Conservation (phyloP, 2,888 invertebrate genomes). For the Sesia apiformis region DNA sequence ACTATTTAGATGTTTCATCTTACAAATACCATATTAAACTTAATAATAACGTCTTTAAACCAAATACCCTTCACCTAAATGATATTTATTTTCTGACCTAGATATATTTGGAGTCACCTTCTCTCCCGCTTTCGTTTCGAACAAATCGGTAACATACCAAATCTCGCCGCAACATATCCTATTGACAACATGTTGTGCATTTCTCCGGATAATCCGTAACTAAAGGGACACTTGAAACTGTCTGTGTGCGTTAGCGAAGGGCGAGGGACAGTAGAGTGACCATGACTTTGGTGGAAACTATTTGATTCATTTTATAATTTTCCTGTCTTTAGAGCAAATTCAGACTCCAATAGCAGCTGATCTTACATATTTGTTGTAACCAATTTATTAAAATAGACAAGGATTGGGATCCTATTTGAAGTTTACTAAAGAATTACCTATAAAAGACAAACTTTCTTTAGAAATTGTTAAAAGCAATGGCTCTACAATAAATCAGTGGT, state of each 20-base stretch:
- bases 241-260: slow-evolving; percentile 29
- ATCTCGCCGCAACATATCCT: slow-evolving; percentile 32
- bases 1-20: too few species aligned
- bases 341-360: too few species aligned
- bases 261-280: slow-evolving; percentile 32
- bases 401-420: too few species aligned
- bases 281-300: slow-evolving; percentile 6
- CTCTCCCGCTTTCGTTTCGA: not conserved
- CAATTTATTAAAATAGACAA: too few species aligned
- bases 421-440: not conserved
- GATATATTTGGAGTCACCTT: not conserved
- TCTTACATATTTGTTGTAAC: too few species aligned
- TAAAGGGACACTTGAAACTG: slow-evolving; percentile 42
- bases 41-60: too few species aligned
- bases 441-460: not conserved
- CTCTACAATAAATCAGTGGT: too few species aligned
- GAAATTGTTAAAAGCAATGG: not conserved
- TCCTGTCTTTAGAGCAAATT: too few species aligned
- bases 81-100: not conserved
- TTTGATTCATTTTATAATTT: not conserved
- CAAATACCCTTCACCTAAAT: too few species aligned
- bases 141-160: slow-evolving; percentile 6
- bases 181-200: slow-evolving; percentile 65
- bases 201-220: slow-evolving; percentile 63
- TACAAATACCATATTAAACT: too few species aligned